These are phyloP conservation scores for Pygathrix nemaeus DNA, from an alignment of 2,113 vertebrate species.

Conservation along the genomic window DNA sequence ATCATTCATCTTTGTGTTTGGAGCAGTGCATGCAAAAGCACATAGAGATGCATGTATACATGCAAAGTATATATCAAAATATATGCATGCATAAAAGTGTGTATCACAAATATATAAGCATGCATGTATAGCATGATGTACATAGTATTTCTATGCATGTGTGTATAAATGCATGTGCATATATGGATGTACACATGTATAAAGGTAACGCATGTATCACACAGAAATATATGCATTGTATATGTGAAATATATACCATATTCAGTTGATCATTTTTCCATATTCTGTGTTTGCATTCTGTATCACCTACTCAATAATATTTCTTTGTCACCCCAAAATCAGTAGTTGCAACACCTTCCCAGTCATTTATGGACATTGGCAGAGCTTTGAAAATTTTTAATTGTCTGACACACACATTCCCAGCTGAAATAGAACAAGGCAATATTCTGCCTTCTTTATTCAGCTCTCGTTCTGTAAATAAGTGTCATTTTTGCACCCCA, in stretches of 20 bases:
- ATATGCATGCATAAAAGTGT: background rate
- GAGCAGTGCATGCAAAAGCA: background rate
- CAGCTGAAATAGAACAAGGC: background rate
- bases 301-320: background rate
- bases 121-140: background rate
- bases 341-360: background rate
- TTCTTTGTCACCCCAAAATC: background rate
- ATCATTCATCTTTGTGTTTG: background rate
- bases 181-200: background rate
- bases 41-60: background rate
- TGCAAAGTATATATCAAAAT: background rate
- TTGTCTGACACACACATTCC: background rate
- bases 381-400: background rate
- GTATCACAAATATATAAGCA: background rate
- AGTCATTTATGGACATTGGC: background rate
- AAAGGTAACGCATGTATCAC: background rate
- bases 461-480: background rate
- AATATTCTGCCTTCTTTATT: background rate
- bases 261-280: background rate
- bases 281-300: conserved; percentile 29
- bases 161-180: background rate
- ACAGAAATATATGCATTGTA: background rate
- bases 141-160: background rate
- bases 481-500: background rate
- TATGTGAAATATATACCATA: background rate